A percentile compares a stretch with the other conserved stretches of the same genome.
These are phyloP conservation scores for Sinosuthora webbiana DNA, from an alignment of 2,113 vertebrate genomes.

Conservation along the genomic window DNA sequence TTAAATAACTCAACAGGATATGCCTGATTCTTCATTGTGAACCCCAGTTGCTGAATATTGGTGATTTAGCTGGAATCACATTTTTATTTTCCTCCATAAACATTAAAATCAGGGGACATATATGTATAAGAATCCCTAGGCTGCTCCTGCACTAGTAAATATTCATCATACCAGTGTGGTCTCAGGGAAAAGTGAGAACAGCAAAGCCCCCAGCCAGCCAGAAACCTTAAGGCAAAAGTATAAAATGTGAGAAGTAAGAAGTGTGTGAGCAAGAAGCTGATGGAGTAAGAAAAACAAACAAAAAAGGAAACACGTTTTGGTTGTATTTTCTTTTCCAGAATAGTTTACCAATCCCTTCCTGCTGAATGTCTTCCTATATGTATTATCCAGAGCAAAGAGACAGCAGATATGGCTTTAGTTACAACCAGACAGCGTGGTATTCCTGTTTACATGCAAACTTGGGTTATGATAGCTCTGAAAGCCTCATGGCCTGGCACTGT, in stretches of 20 bases:
- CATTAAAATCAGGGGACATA: not conserved
- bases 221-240: not conserved
- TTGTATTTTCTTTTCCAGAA: not conserved
- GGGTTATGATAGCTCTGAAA: not conserved
- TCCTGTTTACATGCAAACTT: slow-evolving; percentile 12
- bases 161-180: not conserved
- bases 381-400: not conserved
- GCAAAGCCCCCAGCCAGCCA: not conserved
- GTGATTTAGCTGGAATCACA: not conserved
- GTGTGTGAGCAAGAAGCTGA: not conserved
- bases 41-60: not conserved
- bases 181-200: not conserved
- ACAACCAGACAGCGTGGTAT: not conserved
- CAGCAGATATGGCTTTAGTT: slow-evolving; percentile 6
- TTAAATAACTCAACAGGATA: not conserved
- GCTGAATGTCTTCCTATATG: not conserved
- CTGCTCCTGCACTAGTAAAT: not conserved
- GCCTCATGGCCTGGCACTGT: not conserved
- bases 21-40: not conserved
- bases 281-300: not conserved
- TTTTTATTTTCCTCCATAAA: not conserved
- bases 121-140: not conserved
- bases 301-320: not conserved
- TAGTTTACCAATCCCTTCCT: not conserved
- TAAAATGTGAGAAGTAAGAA: not conserved